Evolutionary conservation across 2,888 invertebrate genomes (phyloP).

Genomic region (Xestia xanthographa): DNA sequence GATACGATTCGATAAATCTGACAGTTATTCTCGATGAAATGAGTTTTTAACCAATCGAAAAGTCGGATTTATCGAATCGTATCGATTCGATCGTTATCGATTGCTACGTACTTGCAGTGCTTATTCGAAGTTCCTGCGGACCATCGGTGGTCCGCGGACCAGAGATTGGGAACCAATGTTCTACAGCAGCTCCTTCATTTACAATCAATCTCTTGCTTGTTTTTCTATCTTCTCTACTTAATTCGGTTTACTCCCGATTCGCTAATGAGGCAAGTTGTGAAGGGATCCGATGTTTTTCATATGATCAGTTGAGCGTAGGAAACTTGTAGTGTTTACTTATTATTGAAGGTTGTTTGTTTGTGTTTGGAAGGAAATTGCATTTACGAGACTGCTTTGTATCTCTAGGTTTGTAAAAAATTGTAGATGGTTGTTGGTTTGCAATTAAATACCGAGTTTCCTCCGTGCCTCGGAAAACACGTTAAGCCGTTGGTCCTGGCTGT

Average conservation of each 20-base stretch:
- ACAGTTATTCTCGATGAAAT: too few relatives aligned
- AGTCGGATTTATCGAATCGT: too few relatives aligned
- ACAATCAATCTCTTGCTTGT: slow-evolving; percentile 29
- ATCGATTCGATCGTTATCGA: too few relatives aligned
- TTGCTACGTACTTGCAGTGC: too few relatives aligned
- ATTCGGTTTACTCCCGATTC: slow-evolving; percentile 25
- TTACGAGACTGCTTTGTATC: background rate
- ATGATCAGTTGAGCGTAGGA: slow-evolving; percentile 20
- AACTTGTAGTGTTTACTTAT: slow-evolving; percentile 48
- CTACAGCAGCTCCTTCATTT: background rate
- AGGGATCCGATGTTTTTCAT: slow-evolving; percentile 35
- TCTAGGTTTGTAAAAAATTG: background rate
- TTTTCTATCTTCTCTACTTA: slow-evolving; percentile 25
- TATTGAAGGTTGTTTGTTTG: slow-evolving; percentile 20
- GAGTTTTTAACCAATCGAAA: too few relatives aligned
- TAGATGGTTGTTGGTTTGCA: background rate
- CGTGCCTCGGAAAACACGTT: background rate
- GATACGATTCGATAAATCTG: too few relatives aligned
- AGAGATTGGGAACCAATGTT: too few relatives aligned
- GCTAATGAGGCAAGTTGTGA: slow-evolving; percentile 28
- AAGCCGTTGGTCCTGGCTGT: background rate
- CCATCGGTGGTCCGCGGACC: too few relatives aligned
- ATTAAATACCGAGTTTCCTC: background rate
- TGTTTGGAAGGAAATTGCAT: slow-evolving; percentile 6
- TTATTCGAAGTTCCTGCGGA: too few relatives aligned